Evolutionary conservation across 2,888 invertebrate genomes (phyloP), one percentile per base, ranked within the genome.

Genomic region (Dolomedes plantarius): DNA sequence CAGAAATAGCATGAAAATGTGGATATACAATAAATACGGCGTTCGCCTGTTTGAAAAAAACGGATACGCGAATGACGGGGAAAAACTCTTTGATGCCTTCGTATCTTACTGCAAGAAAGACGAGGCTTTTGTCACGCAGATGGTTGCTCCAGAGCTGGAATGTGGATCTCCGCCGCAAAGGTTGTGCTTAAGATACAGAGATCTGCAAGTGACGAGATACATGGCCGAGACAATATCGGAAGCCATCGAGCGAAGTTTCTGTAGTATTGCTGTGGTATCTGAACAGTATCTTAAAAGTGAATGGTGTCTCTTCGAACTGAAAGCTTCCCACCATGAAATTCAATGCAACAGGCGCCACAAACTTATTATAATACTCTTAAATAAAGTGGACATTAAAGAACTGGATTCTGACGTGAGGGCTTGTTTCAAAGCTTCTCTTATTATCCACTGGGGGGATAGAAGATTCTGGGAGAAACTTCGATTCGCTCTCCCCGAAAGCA

Each of bases 381-480:
- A 96, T 89, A 95, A 96, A 91, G 95, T 96, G 89, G 95, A 95
- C 27, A 94, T 95, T 89, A 94, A 95, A 90, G 96, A 96, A 91
- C 92, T 96, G 89, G 96, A 97, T 91, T 95, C 95, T 5, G 96
- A 96, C 91, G 94, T 97, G 90, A 94, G 96, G 90, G 93, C 96
- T 89, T 97, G 96, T 91, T 93, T 97, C 89, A 96, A 96, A 91
- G 96, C 96, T 76, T 95, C 96, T 90, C 95, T 95, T 79, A 94
- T 96, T 73, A 93, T 97, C 85, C 93, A 95, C 89, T 96, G 96
- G 95, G 96, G 95, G 90, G 97, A 98, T 91, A 95, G 95, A 90
- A 93, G 96, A 91, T 98, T 98, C 93, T 98, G 98, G 97, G 97
- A 97, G 91, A 95, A 97, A 90, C 93, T 98, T 87, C 94, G 95